Base-by-base conservation (phyloP, 2,113 vertebrate genomes). In the Irena cyanogastra region DNA sequence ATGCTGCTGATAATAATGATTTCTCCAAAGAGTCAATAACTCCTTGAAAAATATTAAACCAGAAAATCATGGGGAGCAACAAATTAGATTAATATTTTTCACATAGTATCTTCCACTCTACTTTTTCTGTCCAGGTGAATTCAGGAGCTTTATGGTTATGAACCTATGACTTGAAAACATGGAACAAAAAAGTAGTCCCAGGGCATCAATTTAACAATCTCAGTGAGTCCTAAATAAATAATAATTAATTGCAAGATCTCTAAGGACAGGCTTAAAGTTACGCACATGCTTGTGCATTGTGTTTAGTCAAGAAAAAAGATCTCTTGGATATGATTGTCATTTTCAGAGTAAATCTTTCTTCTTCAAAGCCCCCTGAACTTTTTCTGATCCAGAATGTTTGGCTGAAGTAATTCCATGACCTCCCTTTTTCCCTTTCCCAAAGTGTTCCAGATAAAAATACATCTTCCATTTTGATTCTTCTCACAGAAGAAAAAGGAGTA, bases 1-100 rank as follows among this genome's bases (percentile, higher is more conserved):
- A 92, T 63, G 52, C 45, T 79, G 81, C 21, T 94, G 57, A 91
- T 87, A 94, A 96, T 94, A 95, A 94, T 7, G 30, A 94, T 63
- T 97, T 85, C 31, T 90, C 71, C 57, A 70, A 93, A 90, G 41
- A 95, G 79, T 81, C 91, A 95, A 47, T 89, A 95, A 83, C 16
- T 84, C 50, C 39, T 94, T 65, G 10, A 77, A 92, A 92, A 88
- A 83, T 65, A 80, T 69, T 77, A 5, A 74, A 93, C 74, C 81
- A 63, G 52, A 37, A 42, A 81, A 91, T 35, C 20, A 83, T 41
- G 50, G 26, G 63, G 47, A 83, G 22, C 33, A 87, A 72, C 14
- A 77, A 77, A 75, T 39, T 39, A 89, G 61, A 85, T 77, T 68
- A 35, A 47, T 76, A 71, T 91, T 92, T 92, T 64, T 78, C 41